Evolutionary conservation across 2,888 invertebrate species (phyloP).

Genomic region (Macrophya alboannulata): DNA sequence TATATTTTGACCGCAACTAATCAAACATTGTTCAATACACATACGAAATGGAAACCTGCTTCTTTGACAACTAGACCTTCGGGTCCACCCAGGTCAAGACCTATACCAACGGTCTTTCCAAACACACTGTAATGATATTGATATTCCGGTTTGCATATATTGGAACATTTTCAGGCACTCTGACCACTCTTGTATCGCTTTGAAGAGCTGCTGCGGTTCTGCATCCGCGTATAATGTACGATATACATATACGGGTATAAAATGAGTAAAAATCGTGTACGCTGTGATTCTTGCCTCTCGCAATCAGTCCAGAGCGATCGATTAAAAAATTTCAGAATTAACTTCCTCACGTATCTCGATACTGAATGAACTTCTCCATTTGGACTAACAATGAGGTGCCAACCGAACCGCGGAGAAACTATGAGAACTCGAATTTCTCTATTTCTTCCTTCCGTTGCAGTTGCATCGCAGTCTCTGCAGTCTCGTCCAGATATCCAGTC

Average conservation of each 20-base stretch:
- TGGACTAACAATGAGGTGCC: too few species aligned
- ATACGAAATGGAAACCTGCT: not conserved
- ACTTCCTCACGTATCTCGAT: too few species aligned
- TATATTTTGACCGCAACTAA: not conserved
- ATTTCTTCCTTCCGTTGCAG: too few species aligned
- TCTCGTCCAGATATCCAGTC: too few species aligned
- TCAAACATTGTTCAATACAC: not conserved
- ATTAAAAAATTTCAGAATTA: not conserved
- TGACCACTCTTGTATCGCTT: not conserved
- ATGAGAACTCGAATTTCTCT: too few species aligned
- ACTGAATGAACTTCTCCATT: too few species aligned
- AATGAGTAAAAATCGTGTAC: not conserved
- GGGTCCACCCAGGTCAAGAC: not conserved
- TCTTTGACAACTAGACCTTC: not conserved
- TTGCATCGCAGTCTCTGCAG: too few species aligned
- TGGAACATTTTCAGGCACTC: not conserved
- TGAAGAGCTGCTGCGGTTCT: not conserved
- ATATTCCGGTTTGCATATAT: constrained; percentile 14
- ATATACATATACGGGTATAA: not conserved
- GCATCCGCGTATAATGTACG: not conserved
- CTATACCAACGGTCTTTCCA: not conserved
- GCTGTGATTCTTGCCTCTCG: not conserved
- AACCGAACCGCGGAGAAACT: too few species aligned
- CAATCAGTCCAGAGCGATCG: not conserved
- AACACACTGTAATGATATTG: not conserved